Evolutionary conservation across 2,797 vertebrate genomes (phyloP).

Genomic region (Amniataba percoides): DNA sequence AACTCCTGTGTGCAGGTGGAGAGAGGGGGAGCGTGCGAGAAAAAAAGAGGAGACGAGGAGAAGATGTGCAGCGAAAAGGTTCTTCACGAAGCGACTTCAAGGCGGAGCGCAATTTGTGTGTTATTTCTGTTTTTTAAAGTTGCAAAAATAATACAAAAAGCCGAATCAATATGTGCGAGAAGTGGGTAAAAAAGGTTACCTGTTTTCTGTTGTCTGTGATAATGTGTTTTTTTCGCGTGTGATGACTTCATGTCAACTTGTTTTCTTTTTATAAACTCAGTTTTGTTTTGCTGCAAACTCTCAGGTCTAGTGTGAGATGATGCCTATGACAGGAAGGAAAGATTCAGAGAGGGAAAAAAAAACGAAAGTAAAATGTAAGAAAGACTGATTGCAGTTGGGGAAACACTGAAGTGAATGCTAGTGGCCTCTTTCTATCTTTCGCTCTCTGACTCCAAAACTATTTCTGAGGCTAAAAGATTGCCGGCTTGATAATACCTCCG

Average conservation of each 20-base stretch:
- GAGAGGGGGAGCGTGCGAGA: constrained; percentile 1
- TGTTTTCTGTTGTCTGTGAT: constrained; percentile 67
- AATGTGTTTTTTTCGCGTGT: constrained; percentile 45
- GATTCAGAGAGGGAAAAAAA: constrained; percentile 34
- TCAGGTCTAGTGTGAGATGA: constrained; percentile 39
- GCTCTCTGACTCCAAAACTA: constrained; percentile 81
- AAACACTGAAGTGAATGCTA: constrained; percentile 71
- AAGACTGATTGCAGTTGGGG: constrained; percentile 61
- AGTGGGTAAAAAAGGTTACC: constrained; percentile 51
- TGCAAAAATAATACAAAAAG: constrained; percentile 73
- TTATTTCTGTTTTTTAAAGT: constrained; percentile 70
- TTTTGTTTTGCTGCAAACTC: constrained; percentile 68
- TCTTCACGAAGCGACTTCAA: constrained; percentile 68
- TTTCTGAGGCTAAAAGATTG: constrained; percentile 87
- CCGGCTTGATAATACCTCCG: constrained; percentile 87
- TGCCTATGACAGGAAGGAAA: constrained; percentile 50
- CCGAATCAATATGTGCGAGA: constrained; percentile 46
- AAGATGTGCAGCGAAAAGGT: constrained; percentile 43
- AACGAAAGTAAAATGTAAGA: constrained; percentile 24
- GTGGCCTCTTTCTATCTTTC: constrained; percentile 74
- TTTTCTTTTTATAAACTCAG: constrained; percentile 75
- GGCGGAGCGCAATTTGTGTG: constrained; percentile 64
- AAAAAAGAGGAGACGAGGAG: constrained; percentile 46
- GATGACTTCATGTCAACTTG: constrained; percentile 67
- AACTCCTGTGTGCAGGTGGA: constrained; percentile 65